Conservation (phyloP, 2,888 invertebrate species). For the Stramonita haemastoma region DNA sequence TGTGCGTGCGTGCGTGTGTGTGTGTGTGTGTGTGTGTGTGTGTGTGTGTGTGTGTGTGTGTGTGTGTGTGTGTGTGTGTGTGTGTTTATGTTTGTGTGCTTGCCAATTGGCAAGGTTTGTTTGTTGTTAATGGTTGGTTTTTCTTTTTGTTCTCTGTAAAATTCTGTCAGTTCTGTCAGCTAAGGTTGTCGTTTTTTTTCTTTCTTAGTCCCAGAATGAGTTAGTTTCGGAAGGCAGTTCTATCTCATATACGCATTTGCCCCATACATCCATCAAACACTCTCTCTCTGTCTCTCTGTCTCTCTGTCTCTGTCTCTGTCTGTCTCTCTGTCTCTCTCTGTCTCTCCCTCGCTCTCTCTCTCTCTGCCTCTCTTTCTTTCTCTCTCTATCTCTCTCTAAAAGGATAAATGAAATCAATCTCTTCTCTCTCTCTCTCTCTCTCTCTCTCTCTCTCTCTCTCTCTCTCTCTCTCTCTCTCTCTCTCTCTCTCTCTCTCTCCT, state of each 20-base stretch:
- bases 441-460: neutral
- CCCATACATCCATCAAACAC: neutral
- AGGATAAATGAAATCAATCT: too few species aligned
- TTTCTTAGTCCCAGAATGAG: too few species aligned
- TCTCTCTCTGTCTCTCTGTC: neutral
- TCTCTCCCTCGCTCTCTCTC: neutral
- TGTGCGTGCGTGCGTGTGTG: neutral
- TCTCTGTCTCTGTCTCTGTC: neutral
- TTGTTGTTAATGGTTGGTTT: too few species aligned
- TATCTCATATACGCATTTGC: too few species aligned
- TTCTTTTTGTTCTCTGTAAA: too few species aligned
- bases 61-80: neutral
- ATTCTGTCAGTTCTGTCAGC: too few species aligned
- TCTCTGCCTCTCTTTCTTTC: neutral
- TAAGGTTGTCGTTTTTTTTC: too few species aligned
- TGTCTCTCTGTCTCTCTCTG: neutral
- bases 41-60: neutral
- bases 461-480: neutral
- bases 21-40: neutral
- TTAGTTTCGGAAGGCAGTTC: too few species aligned
- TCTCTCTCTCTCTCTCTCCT: constrained; percentile 24
- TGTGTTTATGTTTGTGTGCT: neutral
- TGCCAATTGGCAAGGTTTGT: neutral
- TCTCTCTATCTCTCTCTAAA: neutral
- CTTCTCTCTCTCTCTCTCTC: neutral